A percentile compares a stretch with the other conserved stretches of the same genome.
These are phyloP conservation scores for Catocala fraxini DNA, from an alignment of 2,888 invertebrate genomes.

Conservation along the genomic window DNA sequence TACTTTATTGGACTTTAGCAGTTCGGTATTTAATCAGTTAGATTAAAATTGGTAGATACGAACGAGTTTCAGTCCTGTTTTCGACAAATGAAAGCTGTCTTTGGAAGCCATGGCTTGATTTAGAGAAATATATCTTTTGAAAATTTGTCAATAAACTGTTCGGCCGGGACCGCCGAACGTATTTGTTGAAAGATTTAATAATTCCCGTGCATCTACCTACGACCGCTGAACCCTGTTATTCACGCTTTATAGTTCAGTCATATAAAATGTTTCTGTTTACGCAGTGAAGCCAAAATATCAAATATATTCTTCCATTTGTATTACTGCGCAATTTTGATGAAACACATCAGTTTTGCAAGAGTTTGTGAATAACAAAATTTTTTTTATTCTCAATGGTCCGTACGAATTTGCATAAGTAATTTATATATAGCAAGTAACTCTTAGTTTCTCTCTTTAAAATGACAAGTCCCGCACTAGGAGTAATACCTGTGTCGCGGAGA, in stretches of 20 bases:
- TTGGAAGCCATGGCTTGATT: neutral
- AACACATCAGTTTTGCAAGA: too few relatives aligned
- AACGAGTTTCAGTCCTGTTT: neutral
- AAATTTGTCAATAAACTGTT: conserved; percentile 5
- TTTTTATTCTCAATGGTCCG: neutral
- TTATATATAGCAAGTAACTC: too few relatives aligned
- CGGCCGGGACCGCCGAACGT: neutral
- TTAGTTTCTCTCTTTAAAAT: too few relatives aligned
- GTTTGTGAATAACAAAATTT: too few relatives aligned
- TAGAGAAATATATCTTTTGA: conserved; percentile 11
- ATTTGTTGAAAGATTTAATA: conserved; percentile 11
- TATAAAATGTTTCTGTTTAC: conserved; percentile 8
- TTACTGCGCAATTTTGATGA: too few relatives aligned
- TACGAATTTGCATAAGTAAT: neutral
- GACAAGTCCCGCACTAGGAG: too few relatives aligned
- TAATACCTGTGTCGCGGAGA: too few relatives aligned
- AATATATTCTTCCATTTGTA: neutral
- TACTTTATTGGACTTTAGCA: conserved; percentile 18
- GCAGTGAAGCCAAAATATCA: conserved; percentile 12
- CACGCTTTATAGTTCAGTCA: conserved; percentile 13
- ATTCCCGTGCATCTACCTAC: conserved; percentile 12
- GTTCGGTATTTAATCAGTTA: conserved; percentile 1
- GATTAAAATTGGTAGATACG: neutral
- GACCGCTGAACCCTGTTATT: conserved; percentile 24
- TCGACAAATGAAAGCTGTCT: neutral